Evolutionary conservation across 2,797 vertebrate species (phyloP).

Genomic region (Scyliorhinus canicula): DNA sequence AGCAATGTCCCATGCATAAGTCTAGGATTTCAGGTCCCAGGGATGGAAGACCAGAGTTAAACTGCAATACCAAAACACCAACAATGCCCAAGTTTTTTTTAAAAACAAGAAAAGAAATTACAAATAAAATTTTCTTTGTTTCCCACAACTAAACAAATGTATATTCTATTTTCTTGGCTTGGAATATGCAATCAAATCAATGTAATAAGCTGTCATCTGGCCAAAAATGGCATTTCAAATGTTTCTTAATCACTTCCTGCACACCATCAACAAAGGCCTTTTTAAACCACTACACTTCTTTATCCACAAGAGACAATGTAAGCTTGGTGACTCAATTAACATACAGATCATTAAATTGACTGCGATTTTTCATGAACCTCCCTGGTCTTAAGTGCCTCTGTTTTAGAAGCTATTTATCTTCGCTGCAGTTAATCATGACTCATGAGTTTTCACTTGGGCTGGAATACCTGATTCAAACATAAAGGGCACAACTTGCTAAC

Average conservation of each 20-base stretch:
- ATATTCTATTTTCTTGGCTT: neutral
- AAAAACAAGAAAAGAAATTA: neutral
- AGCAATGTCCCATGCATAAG: neutral
- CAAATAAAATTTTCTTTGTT: neutral
- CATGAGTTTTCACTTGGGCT: neutral
- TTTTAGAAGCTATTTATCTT: slow-evolving; percentile 11
- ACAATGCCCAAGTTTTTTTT: neutral
- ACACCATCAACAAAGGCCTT: neutral
- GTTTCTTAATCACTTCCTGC: neutral
- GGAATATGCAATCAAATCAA: neutral
- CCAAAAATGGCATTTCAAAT: neutral
- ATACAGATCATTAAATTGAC: neutral
- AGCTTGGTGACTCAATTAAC: neutral
- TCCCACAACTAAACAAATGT: neutral
- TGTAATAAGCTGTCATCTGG: neutral
- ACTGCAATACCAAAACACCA: neutral
- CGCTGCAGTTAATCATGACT: neutral
- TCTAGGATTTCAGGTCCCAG: neutral
- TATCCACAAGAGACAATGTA: neutral
- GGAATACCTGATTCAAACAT: neutral
- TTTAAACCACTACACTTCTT: neutral
- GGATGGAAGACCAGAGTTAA: neutral
- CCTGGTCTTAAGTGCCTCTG: neutral
- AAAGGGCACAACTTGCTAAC: neutral
- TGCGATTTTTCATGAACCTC: slow-evolving; percentile 7